phyloP scores from a whole-genome alignment of 2,113 vertebrate genomes.

The Entomyzon cyanotis region DNA sequence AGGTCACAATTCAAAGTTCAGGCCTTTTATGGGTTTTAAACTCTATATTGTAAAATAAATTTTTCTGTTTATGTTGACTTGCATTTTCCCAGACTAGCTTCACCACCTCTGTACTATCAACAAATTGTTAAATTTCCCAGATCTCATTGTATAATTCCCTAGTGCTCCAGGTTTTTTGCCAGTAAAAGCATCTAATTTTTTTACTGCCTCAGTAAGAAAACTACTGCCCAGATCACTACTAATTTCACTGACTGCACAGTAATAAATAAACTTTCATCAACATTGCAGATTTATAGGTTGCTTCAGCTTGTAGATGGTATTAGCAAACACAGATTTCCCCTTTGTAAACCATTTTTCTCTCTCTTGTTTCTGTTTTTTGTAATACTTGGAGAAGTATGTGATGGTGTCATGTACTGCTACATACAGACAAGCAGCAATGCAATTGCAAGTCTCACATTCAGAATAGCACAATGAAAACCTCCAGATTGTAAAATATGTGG shows the following conservation, averaged over 20 bases:
- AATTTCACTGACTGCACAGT: neutral
- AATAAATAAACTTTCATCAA: neutral
- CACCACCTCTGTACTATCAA: neutral
- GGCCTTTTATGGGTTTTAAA: neutral
- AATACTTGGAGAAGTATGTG: neutral
- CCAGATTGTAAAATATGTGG: neutral
- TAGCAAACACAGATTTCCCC: neutral
- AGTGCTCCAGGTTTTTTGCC: neutral
- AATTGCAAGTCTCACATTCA: neutral
- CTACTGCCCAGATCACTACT: neutral
- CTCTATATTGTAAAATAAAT: neutral
- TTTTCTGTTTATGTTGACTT: neutral
- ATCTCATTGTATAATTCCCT: neutral
- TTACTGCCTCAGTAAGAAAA: neutral
- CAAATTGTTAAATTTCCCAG: neutral
- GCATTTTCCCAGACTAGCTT: neutral
- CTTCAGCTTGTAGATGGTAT: neutral
- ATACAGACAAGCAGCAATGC: neutral
- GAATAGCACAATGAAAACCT: neutral
- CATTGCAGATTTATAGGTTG: neutral
- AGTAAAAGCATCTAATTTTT: slow-evolving; percentile 7
- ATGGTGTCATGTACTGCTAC: neutral
- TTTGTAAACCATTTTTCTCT: neutral
- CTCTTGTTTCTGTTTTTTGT: neutral
- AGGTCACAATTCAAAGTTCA: neutral